Percentiles rank a stretch among this genome's conserved stretches.
These are phyloP conservation scores for Ornithoptera priamus DNA, from an alignment of 2,888 invertebrate genomes.

Conservation along the genomic window DNA sequence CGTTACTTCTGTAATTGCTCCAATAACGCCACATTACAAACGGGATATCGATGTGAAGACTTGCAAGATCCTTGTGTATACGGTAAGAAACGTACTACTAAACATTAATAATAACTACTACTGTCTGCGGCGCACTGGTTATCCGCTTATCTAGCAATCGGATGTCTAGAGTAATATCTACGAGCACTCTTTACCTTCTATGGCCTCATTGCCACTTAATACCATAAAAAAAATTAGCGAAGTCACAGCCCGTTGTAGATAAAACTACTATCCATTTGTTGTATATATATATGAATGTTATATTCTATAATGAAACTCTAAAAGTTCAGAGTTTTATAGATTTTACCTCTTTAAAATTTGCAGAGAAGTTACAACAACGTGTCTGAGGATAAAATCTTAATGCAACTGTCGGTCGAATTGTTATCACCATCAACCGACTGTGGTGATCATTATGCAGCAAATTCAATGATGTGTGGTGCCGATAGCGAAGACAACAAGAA, in stretches of 20 bases:
- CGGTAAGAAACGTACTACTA: slow-evolving; percentile 45
- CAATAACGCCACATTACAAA: slow-evolving; percentile 40
- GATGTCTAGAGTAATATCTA: too few relatives aligned
- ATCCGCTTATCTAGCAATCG: too few relatives aligned
- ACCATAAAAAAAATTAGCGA: too few relatives aligned
- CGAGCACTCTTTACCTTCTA: background rate
- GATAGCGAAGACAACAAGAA: slow-evolving; percentile 50
- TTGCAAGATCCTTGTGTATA: slow-evolving; percentile 59
- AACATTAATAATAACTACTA: too few relatives aligned
- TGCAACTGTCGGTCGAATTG: slow-evolving; percentile 52
- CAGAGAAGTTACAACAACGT: slow-evolving; percentile 35
- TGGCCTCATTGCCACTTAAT: background rate
- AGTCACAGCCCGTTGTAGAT: background rate
- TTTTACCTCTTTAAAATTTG: background rate
- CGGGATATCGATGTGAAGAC: slow-evolving; percentile 40
- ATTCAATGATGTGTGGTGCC: slow-evolving; percentile 57
- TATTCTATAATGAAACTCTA: too few relatives aligned
- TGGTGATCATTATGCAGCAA: slow-evolving; percentile 49
- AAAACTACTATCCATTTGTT: background rate
- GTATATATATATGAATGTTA: background rate
- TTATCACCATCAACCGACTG: slow-evolving; percentile 47
- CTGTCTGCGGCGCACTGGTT: too few relatives aligned
- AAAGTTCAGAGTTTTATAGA: background rate
- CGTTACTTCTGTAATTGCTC: slow-evolving; percentile 46
- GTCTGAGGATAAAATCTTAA: slow-evolving; percentile 50